Evolutionary conservation across 2,113 vertebrate species (phyloP).

Genomic region (Drymodes brunneopygia): DNA sequence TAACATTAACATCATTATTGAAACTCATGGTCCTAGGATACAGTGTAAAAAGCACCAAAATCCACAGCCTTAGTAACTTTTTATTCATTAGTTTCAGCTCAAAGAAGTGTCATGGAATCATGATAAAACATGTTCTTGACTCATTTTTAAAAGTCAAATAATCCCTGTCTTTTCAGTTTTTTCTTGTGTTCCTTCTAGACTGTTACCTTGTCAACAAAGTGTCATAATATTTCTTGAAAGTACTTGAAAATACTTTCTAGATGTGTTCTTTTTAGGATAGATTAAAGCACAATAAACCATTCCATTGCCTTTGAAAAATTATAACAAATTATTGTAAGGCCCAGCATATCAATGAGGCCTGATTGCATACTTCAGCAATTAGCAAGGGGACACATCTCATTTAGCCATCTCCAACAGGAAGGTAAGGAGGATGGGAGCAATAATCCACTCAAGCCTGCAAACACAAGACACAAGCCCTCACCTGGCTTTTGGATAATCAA

Average conservation of each 20-base stretch:
- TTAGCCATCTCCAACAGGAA: not conserved
- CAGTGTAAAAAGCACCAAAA: not conserved
- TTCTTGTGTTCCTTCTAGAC: not conserved
- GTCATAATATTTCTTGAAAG: not conserved
- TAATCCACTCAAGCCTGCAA: not conserved
- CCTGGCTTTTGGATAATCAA: accelerated
- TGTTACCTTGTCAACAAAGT: not conserved
- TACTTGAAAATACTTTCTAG: not conserved
- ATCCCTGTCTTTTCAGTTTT: not conserved
- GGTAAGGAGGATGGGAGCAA: not conserved
- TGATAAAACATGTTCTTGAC: not conserved
- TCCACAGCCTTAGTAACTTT: not conserved
- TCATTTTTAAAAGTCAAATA: not conserved
- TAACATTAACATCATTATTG: not conserved
- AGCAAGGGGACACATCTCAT: not conserved
- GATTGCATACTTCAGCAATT: not conserved
- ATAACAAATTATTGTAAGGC: not conserved
- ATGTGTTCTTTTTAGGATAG: not conserved
- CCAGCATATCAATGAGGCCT: not conserved
- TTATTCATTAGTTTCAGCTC: not conserved
- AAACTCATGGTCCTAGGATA: not conserved
- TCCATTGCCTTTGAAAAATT: not conserved
- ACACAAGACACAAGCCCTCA: not conserved
- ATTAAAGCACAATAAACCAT: not conserved
- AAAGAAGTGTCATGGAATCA: not conserved